Percentiles rank a stretch among this genome's conserved stretches.
These are phyloP conservation scores for Notothenia coriiceps DNA, from an alignment of 2,113 vertebrate species.

Conservation along the genomic window DNA sequence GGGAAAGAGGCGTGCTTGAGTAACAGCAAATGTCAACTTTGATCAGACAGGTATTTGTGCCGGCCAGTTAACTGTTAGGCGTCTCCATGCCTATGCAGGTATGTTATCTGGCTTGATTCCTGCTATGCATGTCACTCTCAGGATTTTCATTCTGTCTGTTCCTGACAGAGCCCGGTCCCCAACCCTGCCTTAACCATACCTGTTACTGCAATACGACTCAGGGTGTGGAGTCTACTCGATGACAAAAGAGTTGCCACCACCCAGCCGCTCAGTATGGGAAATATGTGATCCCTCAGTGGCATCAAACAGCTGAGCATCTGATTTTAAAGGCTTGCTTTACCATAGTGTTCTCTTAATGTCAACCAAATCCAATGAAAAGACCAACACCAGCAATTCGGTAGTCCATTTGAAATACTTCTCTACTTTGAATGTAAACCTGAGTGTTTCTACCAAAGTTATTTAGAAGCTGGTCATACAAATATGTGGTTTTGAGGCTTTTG, in stretches of 20 bases:
- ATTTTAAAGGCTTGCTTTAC: neutral
- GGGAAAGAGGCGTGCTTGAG: neutral
- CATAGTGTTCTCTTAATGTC: neutral
- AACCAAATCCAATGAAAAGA: neutral
- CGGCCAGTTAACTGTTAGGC: constrained; percentile 31
- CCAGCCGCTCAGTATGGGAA: constrained; percentile 63
- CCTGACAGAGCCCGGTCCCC: constrained; percentile 17
- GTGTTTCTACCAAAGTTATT: neutral
- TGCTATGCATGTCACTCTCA: constrained; percentile 37
- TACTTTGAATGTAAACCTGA: neutral
- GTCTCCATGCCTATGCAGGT: constrained; percentile 64
- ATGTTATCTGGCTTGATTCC: constrained; percentile 79
- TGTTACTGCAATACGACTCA: constrained; percentile 47
- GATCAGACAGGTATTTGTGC: constrained; percentile 37
- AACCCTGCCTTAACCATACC: constrained; percentile 57
- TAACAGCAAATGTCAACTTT: constrained; percentile 8
- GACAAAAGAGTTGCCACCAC: constrained; percentile 69
- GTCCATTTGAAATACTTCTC: neutral
- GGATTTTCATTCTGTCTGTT: constrained; percentile 41
- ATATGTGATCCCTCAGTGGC: constrained; percentile 48
- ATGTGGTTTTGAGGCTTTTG: neutral
- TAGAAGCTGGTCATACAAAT: neutral
- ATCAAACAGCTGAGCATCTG: constrained; percentile 26
- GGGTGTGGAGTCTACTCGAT: constrained; percentile 64
- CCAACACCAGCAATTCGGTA: neutral